These are phyloP conservation scores for Lophius piscatorius DNA, from an alignment of 2,113 vertebrate genomes.

Conservation along the genomic window DNA sequence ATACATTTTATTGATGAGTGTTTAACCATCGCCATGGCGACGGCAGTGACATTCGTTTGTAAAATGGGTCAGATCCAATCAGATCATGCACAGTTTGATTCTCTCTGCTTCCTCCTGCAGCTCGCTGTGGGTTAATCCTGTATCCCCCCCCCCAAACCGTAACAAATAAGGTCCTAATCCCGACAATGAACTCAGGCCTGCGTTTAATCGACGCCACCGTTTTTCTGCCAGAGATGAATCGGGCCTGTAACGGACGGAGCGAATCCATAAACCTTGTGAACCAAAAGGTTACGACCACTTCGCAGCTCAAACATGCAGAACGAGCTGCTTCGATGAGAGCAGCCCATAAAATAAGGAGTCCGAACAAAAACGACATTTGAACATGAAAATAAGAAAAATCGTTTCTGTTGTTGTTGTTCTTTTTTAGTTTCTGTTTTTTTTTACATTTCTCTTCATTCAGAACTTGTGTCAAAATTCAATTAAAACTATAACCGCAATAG, in stretches of 20 bases:
- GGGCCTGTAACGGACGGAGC: constrained; percentile 50
- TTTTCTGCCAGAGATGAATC: constrained; percentile 48
- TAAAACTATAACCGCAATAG: constrained; percentile 49
- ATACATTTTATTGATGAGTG: constrained; percentile 17
- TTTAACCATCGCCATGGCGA: constrained; percentile 26
- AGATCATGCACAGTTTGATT: constrained; percentile 27
- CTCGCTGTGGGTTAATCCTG: constrained; percentile 36
- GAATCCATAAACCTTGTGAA: constrained; percentile 58
- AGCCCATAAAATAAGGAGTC: constrained; percentile 54
- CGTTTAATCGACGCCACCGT: constrained; percentile 34
- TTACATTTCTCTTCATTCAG: constrained; percentile 62
- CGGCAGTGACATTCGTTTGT: constrained; percentile 38
- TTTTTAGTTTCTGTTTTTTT: constrained; percentile 22
- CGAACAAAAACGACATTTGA: constrained; percentile 48
- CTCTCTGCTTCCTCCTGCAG: constrained; percentile 32
- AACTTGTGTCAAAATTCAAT: constrained; percentile 42
- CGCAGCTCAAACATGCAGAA: constrained; percentile 77
- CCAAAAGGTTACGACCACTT: constrained; percentile 64
- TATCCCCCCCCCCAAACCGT: constrained; percentile 34
- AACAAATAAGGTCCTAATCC: constrained; percentile 25
- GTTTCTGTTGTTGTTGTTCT: constrained; percentile 56
- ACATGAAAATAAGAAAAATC: constrained; percentile 76
- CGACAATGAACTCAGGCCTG: constrained; percentile 23
- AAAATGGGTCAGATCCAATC: constrained; percentile 38
- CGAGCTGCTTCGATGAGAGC: constrained; percentile 68